Conservation (phyloP, 2,888 invertebrate genomes). For the Caenorhabditis angaria region DNA sequence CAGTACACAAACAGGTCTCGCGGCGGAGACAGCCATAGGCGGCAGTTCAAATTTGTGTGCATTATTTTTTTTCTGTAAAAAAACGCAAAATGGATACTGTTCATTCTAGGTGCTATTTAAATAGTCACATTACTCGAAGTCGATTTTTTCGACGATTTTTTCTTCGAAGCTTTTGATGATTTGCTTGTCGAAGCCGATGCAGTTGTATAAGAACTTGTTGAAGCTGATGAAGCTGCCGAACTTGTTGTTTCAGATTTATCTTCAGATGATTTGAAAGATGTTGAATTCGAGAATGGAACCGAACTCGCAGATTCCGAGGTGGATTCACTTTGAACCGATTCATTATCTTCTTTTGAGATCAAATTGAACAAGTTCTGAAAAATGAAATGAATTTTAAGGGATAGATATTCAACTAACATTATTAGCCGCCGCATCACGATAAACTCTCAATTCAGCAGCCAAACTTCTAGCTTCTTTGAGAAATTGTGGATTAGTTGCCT, state of each 20-base stretch:
- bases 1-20: too few species aligned
- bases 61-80: conserved; percentile 18
- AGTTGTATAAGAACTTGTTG: not conserved
- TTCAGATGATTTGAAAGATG: not conserved
- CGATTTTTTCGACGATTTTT: not conserved
- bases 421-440: conserved; percentile 36
- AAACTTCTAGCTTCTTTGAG: conserved; percentile 23
- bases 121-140: not conserved
- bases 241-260: not conserved
- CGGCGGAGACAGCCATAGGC: too few species aligned
- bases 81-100: too few species aligned
- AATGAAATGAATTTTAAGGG: too few species aligned
- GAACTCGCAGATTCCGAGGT: not conserved
- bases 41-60: too few species aligned
- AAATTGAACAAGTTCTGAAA: not conserved
- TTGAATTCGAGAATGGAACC: not conserved
- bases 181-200: not conserved
- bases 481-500: conserved; percentile 17
- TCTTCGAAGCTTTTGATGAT: not conserved
- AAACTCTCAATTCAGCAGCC: conserved; percentile 29
- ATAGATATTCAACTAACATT: too few species aligned
- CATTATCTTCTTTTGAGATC: not conserved
- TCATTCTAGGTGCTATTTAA: too few species aligned
- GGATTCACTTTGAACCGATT: not conserved
- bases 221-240: not conserved